phyloP scores from a whole-genome alignment of 2,797 vertebrate genomes.

The Hydrolagus colliei region DNA sequence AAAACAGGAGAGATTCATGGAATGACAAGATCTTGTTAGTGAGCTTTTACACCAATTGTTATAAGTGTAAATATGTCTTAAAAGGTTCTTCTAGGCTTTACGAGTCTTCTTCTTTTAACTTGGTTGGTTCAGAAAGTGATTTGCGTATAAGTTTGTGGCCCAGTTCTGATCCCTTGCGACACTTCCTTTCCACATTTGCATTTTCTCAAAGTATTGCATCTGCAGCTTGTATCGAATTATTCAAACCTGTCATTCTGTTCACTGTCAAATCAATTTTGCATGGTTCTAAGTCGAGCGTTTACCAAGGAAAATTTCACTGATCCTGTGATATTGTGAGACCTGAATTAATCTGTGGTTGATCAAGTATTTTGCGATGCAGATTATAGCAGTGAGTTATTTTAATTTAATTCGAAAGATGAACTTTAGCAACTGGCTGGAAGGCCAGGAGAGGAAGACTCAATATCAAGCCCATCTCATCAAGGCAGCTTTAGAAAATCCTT shows the following conservation, averaged over 20 bases:
- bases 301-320: neutral
- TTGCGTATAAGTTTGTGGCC: neutral
- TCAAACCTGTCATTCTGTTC: neutral
- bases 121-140: neutral
- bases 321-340: neutral
- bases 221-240: neutral
- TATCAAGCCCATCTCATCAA: neutral
- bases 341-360: constrained; percentile 1
- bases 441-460: neutral
- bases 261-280: constrained; percentile 1
- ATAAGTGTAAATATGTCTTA: neutral
- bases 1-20: neutral
- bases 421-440: neutral
- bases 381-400: neutral
- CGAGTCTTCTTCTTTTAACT: neutral
- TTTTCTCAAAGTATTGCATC: neutral
- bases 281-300: neutral
- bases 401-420: constrained; percentile 1
- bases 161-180: neutral
- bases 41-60: neutral
- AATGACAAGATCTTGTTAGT: neutral
- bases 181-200: neutral
- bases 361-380: neutral
- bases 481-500: neutral
- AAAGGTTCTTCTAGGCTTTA: neutral